Evolutionary conservation across 2,888 invertebrate genomes (phyloP).

Genomic region (Hypsopygia costalis): DNA sequence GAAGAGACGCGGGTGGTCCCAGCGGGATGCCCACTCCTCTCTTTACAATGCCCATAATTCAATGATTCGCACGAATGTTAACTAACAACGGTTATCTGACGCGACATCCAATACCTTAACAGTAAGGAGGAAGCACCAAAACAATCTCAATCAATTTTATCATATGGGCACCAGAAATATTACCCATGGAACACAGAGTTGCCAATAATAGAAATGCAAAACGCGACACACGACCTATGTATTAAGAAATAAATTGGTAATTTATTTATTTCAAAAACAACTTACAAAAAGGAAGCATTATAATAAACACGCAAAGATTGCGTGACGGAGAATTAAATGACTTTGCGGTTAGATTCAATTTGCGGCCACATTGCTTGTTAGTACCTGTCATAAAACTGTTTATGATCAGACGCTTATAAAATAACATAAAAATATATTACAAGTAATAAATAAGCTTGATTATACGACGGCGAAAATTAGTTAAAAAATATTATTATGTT

Average conservation of each 20-base stretch:
- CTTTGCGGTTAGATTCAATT: slow-evolving; percentile 63
- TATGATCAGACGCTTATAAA: slow-evolving; percentile 39
- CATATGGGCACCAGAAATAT: slow-evolving; percentile 32
- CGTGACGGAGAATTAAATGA: slow-evolving; percentile 59
- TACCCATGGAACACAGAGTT: too few relatives aligned
- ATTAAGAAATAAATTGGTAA: too few relatives aligned
- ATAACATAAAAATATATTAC: slow-evolving; percentile 26
- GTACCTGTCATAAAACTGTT: slow-evolving; percentile 46
- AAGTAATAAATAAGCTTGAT: slow-evolving; percentile 17
- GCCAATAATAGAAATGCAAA: too few relatives aligned
- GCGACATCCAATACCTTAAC: slow-evolving; percentile 56
- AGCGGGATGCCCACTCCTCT: slow-evolving; percentile 58
- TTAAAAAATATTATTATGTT: slow-evolving; percentile 5
- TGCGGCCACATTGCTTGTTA: slow-evolving; percentile 58
- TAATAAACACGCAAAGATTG: slow-evolving; percentile 34
- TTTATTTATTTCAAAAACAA: too few relatives aligned
- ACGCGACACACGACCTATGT: too few relatives aligned
- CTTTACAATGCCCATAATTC: slow-evolving; percentile 69
- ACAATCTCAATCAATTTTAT: slow-evolving; percentile 44
- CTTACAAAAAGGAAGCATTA: slow-evolving; percentile 2
- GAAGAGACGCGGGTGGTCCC: slow-evolving; percentile 67
- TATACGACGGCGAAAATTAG: slow-evolving; percentile 16
- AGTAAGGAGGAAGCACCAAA: slow-evolving; percentile 58
- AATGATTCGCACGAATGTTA: slow-evolving; percentile 69
- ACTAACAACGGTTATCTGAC: slow-evolving; percentile 56